phyloP scores from a whole-genome alignment of 1,140 invertebrate genomes.

The Phortica variegata region DNA sequence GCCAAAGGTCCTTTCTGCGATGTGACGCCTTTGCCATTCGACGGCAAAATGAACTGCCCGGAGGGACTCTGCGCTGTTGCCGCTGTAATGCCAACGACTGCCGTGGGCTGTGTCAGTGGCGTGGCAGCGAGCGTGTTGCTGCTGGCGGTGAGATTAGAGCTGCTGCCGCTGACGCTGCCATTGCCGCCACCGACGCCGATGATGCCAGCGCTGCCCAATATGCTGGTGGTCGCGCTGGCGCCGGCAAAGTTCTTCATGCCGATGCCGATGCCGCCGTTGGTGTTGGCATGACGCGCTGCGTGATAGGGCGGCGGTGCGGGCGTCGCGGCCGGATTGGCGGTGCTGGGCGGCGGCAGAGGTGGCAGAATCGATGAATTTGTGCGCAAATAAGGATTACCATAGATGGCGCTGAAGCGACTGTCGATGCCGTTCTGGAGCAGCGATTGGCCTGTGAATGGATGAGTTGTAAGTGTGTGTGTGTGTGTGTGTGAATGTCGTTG shows the following conservation, averaged over 20 bases:
- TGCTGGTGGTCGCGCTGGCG: constrained; percentile 3
- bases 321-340: constrained; percentile 74
- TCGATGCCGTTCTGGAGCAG: constrained; percentile 67
- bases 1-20: constrained; percentile 51
- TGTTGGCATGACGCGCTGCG: constrained; percentile 39
- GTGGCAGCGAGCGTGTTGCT: constrained; percentile 53
- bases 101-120: constrained; percentile 27
- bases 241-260: constrained; percentile 13
- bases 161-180: constrained; percentile 49
- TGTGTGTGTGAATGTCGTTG: not conserved
- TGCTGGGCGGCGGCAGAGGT: constrained; percentile 58
- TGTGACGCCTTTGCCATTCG: constrained; percentile 49
- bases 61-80: constrained; percentile 50
- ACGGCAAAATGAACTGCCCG: constrained; percentile 55
- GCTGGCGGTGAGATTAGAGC: constrained; percentile 52
- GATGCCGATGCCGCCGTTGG: constrained; percentile 39
- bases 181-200: constrained; percentile 14
- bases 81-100: constrained; percentile 13
- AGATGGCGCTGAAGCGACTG: constrained; percentile 82
- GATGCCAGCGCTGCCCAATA: not conserved
- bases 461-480: not conserved
- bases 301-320: constrained; percentile 77
- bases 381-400: constrained; percentile 84
- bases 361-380: constrained; percentile 59
- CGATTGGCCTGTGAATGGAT: constrained; percentile 56